Evolutionary conservation across 2,113 vertebrate genomes (phyloP).

Genomic region (Rhineura floridana): DNA sequence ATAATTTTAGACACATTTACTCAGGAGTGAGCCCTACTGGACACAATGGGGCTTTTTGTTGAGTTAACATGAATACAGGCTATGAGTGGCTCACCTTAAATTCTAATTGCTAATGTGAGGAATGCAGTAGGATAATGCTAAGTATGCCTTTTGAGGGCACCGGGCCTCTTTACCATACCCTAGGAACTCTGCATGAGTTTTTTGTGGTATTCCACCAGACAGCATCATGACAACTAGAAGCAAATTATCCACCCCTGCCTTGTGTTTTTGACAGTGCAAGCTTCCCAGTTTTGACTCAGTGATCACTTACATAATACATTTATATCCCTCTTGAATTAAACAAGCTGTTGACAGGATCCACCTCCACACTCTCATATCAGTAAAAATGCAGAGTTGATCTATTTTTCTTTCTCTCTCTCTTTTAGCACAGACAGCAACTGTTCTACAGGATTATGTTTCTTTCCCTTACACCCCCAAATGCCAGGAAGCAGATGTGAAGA

Average conservation of each 20-base stretch:
- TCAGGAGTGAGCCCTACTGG: too few relatives aligned
- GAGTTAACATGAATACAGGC: not conserved
- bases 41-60: not conserved
- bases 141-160: too few relatives aligned
- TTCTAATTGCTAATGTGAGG: too few relatives aligned
- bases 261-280: not conserved
- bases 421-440: not conserved
- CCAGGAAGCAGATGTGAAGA: not conserved
- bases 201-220: not conserved
- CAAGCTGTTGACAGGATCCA: not conserved
- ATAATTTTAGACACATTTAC: not conserved
- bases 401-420: not conserved
- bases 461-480: not conserved
- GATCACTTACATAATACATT: not conserved
- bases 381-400: slow-evolving; percentile 3
- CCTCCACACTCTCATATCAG: not conserved
- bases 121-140: too few relatives aligned
- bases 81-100: too few relatives aligned
- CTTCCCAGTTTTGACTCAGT: not conserved
- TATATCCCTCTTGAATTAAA: slow-evolving; percentile 14
- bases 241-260: not conserved
- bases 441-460: not conserved
- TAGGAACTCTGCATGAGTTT: not conserved
- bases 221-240: accelerated
- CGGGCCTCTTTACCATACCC: too few relatives aligned